Percentiles rank a stretch among this genome's conserved stretches.
phyloP scores from a whole-genome alignment of 2,797 vertebrate genomes.

The Melanogrammus aeglefinus region DNA sequence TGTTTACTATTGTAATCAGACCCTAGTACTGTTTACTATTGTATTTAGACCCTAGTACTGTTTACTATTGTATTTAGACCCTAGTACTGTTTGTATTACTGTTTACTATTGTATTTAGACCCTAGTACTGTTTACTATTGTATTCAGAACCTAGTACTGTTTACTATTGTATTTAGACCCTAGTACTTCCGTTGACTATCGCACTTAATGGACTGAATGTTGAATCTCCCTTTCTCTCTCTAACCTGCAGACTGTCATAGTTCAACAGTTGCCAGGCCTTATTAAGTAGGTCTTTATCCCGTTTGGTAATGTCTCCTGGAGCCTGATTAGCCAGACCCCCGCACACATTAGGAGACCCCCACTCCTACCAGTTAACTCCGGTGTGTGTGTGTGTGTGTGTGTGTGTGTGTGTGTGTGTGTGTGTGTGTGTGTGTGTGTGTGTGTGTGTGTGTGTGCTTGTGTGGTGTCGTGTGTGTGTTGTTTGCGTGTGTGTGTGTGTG shows the following conservation, averaged over 20 bases:
- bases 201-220: not conserved
- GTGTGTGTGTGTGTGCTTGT: conserved; percentile 9
- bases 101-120: no score
- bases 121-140: no score
- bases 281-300: not conserved
- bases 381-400: not conserved
- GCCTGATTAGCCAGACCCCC: conserved; percentile 26
- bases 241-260: not conserved
- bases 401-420: conserved; percentile 11
- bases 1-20: no score
- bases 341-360: conserved; percentile 34
- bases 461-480: not conserved
- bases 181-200: not conserved
- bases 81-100: no score
- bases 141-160: no score
- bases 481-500: not conserved
- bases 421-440: conserved; percentile 11
- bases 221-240: not conserved
- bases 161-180: no score
- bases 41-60: no score
- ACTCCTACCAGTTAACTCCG: conserved; percentile 40
- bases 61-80: no score
- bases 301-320: conserved; percentile 21
- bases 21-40: no score
- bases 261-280: not conserved